Evolutionary conservation across 2,113 vertebrate species (phyloP).

Genomic region (Hippolais icterina): DNA sequence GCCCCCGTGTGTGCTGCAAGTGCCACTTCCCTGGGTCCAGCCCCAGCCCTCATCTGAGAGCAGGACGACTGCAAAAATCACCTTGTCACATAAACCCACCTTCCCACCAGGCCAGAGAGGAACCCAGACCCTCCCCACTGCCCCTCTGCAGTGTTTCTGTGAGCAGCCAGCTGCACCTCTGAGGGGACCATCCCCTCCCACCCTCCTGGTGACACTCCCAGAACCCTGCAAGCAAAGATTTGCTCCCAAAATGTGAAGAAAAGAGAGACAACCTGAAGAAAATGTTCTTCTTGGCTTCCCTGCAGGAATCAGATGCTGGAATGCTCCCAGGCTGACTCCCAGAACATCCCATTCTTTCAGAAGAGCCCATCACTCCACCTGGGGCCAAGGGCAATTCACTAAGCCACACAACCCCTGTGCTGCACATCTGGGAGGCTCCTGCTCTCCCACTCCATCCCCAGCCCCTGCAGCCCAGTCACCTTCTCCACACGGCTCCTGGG

Average conservation of each 20-base stretch:
- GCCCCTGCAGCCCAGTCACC: background rate
- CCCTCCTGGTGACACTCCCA: background rate
- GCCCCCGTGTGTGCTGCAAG: background rate
- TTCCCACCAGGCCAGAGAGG: background rate
- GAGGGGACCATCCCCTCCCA: background rate
- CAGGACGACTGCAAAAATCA: background rate
- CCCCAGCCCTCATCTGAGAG: background rate
- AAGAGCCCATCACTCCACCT: rapidly evolving
- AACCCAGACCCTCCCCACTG: background rate
- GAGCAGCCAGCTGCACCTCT: background rate
- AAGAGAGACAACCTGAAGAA: background rate
- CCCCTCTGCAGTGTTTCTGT: rapidly evolving
- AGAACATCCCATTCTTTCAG: background rate
- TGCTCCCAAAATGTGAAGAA: background rate
- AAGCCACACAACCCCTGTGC: background rate
- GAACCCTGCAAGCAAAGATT: background rate
- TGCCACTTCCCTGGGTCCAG: background rate
- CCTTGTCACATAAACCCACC: background rate
- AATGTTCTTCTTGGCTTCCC: background rate
- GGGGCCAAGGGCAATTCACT: background rate
- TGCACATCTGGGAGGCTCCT: background rate
- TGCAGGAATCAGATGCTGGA: background rate
- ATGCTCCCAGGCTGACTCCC: background rate
- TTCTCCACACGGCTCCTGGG: rapidly evolving
- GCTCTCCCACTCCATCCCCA: background rate